phyloP scores from a whole-genome alignment of 2,113 vertebrate genomes.

The Variabilichromis moorii region DNA sequence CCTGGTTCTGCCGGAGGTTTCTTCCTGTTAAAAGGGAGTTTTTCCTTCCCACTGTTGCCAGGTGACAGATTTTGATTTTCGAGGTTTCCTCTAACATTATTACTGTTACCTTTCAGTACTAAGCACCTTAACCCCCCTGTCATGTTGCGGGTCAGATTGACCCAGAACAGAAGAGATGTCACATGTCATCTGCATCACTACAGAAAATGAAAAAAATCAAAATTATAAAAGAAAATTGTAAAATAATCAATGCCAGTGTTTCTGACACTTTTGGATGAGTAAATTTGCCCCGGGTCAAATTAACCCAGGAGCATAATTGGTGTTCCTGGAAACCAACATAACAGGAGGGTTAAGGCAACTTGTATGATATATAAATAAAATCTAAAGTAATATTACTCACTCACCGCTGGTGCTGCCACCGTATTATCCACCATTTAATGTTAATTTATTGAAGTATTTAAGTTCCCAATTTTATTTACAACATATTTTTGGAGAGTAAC shows the following conservation, averaged over 20 bases:
- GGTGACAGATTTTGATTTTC: background rate
- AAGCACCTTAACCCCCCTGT: background rate
- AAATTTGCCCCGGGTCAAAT: background rate
- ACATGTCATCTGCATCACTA: background rate
- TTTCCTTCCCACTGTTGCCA: background rate
- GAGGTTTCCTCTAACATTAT: background rate
- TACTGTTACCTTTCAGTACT: background rate
- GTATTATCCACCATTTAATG: background rate
- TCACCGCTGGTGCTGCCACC: background rate
- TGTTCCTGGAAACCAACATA: background rate
- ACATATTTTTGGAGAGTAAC: background rate
- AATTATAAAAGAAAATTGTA: background rate
- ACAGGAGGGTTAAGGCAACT: background rate
- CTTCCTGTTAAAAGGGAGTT: background rate
- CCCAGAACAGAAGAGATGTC: background rate
- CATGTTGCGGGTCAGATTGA: background rate
- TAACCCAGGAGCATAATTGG: background rate
- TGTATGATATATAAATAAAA: background rate
- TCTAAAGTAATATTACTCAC: background rate
- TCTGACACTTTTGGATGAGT: background rate
- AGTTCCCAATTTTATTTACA: background rate
- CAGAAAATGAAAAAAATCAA: background rate
- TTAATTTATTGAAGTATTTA: background rate
- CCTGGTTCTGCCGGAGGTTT: background rate
- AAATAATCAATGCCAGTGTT: background rate